Evolutionary conservation across 1,140 invertebrate genomes (phyloP), one percentile per base, ranked within the genome.

Genomic region (Eciton burchellii): DNA sequence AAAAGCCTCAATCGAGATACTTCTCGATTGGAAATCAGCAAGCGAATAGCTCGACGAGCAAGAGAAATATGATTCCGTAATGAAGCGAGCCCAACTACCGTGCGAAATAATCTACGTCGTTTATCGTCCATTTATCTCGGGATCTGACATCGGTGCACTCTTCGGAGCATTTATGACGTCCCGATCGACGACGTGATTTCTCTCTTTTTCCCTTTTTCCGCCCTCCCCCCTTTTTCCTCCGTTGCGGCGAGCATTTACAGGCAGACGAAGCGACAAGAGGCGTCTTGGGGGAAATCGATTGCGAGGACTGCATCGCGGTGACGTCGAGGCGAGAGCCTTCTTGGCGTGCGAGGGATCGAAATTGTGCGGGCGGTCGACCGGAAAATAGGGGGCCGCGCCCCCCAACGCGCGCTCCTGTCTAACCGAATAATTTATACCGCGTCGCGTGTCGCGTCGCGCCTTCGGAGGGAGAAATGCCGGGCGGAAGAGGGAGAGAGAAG

Each of bases 351-450:
- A 82, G 49, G 24, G 72, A 76, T 82, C 63, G 74, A 71, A 83
- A 83, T 83, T 81, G 82, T 29, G 63, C 47, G 60, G 49, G 82
- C 77, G 77, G 82, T 83, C 82, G 65, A 82, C 62, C 76, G 82
- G 76, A 81, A 83, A 83, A 83, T 83, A 65, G 76, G 47, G 47
- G 47, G 47, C 76, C 76, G 82, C 82, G 57, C 82, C 82, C 76
- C 63, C 57, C 54, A 57, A 19, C 16, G 26, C 70, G 68, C 63
- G 59, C 81, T 85, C 59, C 74, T 82, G 81, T 82, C 77, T 84
- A 72, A n/a, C 66, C 79, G 83, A 87, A 87, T 84, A 87, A 87
- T 82, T 82, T 82, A 82, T 85, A 62, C 68, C 59, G 76, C 82
- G 49, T 62, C 71, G 79, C 43, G 59, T 35, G 45, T 12, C 29